Evolutionary conservation across 1,140 invertebrate species (phyloP), one percentile per base, ranked within the genome.

Genomic region (Scaptodrosophila lebanonensis): DNA sequence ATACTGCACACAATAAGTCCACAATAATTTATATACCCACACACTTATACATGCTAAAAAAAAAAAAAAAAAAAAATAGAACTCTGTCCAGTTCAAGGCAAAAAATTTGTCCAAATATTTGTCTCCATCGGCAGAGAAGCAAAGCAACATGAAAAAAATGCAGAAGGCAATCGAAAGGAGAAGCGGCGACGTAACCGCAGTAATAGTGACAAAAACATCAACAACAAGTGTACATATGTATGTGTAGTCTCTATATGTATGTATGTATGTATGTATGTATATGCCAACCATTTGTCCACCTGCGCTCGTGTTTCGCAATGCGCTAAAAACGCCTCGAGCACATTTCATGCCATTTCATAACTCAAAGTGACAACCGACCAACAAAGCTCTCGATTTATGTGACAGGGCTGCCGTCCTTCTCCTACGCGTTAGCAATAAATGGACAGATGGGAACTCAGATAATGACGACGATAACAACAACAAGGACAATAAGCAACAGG

Each of bases 101-200:
- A 40, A 32, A 67, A 72, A 66, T 77, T 77, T 72, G 67, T 77
- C 51, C 67, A 77, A 77, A 77, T 77, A 77, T 77, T 77, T 77
- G 73, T 77, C 72, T 64, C 73, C 71, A 77, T 77, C 72, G 67
- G n/a, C n/a, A n/a, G n/a, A n/a, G n/a, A n/a, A n/a, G n/a, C n/a
- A n/a, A n/a, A n/a, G n/a, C n/a, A n/a, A n/a, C n/a, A n/a, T n/a
- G n/a, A n/a, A n/a, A n/a, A n/a, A n/a, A n/a, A n/a, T n/a, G n/a
- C n/a, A n/a, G n/a, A 77, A 52, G 42, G 27, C 9, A n/a, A 29
- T 9, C 43, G 11, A 45, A 25, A 16, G 9, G 22, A 11, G 13
- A 16, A 29, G 22, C n/a, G 9, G n/a, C 9, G 15, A 4, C 7
- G 13, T n/a, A 29, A 27, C 18, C n/a, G n/a, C n/a, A n/a, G n/a